Evolutionary conservation across 2,113 vertebrate species (phyloP), one percentile per base, ranked within the genome.

Genomic region (Malurus alboscapulatus): DNA sequence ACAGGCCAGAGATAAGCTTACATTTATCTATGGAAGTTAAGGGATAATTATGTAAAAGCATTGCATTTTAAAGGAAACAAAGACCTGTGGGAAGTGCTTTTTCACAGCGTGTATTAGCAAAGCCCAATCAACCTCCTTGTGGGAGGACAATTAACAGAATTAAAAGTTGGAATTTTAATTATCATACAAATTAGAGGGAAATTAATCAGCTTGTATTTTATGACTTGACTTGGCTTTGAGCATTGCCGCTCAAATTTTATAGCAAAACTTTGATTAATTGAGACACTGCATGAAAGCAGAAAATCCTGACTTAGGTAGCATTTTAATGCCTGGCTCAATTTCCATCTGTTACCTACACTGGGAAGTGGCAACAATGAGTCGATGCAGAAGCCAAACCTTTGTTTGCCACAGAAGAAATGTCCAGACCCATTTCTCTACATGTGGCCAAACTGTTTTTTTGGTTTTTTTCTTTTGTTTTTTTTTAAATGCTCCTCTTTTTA

Each of bases 111-210:
- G 94, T 84, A 89, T 74, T 87, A 88, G 87, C 88, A 97, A 97
- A 97, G 93, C 90, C 96, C 84, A 96, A 97, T 97, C 96, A 97
- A 94, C 96, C 96, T 97, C 96, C 97, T 97, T 95, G 95, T 96
- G 97, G 96, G 97, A 98, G 86, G 95, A 97, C 97, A 97, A 97
- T 97, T 97, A 97, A 94, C 84, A 80, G 93, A 97, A 97, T 98
- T 97, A 98, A 98, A 98, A 98, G 96, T 97, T 96, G 90, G 93
- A 96, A 96, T 97, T 97, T 98, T 98, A 98, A 98, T 98, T 98
- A 98, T 98, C 97, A 97, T 96, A 97, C 95, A 96, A 98, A 98
- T 98, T 98, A 97, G 93, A 95, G 93, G 91, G 94, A 97, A 97
- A 98, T 98, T 97, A 98, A 98, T 98, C 96, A 98, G 98, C 94